These are phyloP conservation scores for Ectobius pallidus DNA, from an alignment of 2,888 invertebrate genomes.

Conservation along the genomic window DNA sequence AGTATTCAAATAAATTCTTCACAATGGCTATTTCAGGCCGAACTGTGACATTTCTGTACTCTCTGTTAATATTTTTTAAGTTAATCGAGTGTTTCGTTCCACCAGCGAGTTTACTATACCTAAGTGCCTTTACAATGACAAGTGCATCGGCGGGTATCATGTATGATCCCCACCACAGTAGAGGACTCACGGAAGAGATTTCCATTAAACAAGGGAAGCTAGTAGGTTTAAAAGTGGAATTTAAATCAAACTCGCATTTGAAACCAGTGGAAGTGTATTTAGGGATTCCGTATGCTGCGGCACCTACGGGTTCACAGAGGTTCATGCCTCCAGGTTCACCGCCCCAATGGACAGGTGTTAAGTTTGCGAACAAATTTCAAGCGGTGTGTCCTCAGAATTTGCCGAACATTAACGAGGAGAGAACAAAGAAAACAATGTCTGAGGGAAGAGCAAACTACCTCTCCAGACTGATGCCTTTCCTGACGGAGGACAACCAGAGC, in stretches of 20 bases:
- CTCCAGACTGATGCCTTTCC: slow-evolving; percentile 71
- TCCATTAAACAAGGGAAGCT: slow-evolving; percentile 71
- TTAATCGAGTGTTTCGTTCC: too few relatives aligned
- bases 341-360: slow-evolving; percentile 76
- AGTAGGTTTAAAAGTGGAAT: slow-evolving; percentile 67
- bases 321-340: slow-evolving; percentile 89
- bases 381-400: slow-evolving; percentile 89
- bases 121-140: background rate
- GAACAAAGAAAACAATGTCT: slow-evolving; percentile 56
- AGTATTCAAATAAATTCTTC: too few relatives aligned
- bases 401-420: slow-evolving; percentile 60
- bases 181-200: slow-evolving; percentile 63
- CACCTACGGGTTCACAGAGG: slow-evolving; percentile 73
- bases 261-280: slow-evolving; percentile 75
- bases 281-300: slow-evolving; percentile 80
- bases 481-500: slow-evolving; percentile 56
- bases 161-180: background rate
- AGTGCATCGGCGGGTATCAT: slow-evolving; percentile 1
- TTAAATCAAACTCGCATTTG: slow-evolving; percentile 65
- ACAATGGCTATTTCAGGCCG: too few relatives aligned
- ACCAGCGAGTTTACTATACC: too few relatives aligned
- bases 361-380: slow-evolving; percentile 71
- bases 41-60: too few relatives aligned
- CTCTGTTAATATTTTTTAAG: too few relatives aligned
- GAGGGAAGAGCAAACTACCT: slow-evolving; percentile 74